These are phyloP conservation scores for Epinephelus moara DNA, from an alignment of 2,113 vertebrate species.

Conservation along the genomic window DNA sequence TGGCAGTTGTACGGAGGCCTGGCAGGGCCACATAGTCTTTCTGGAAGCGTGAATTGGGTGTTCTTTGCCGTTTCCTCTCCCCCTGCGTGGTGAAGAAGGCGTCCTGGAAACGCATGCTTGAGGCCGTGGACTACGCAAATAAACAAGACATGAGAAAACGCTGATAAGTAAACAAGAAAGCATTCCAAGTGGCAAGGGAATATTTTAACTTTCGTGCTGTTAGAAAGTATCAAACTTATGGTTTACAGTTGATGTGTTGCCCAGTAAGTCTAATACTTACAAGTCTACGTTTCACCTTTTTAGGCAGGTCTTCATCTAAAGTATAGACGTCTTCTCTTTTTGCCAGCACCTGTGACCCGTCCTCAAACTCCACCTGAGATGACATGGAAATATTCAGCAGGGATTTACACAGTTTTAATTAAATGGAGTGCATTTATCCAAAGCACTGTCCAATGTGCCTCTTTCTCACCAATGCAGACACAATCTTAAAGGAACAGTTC, in stretches of 20 bases:
- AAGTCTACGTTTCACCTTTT: conserved; percentile 96
- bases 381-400: neutral
- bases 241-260: conserved; percentile 19
- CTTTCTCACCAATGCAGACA: neutral
- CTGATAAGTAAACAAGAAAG: conserved; percentile 25
- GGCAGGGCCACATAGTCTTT: conserved; percentile 94
- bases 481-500: neutral
- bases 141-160: conserved; percentile 38
- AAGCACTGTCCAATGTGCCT: neutral
- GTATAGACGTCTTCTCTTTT: conserved; percentile 97
- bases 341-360: conserved; percentile 93
- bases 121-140: conserved; percentile 92
- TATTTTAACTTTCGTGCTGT: neutral
- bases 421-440: neutral
- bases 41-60: conserved; percentile 94
- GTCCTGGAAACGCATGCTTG: conserved; percentile 97
- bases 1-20: conserved; percentile 88
- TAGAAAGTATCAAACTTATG: neutral
- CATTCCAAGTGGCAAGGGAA: neutral
- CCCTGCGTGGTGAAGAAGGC: conserved; percentile 93
- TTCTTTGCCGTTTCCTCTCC: conserved; percentile 92
- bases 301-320: conserved; percentile 95
- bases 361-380: conserved; percentile 96
- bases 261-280: conserved; percentile 87
- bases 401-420: neutral